A percentile compares a stretch with the other conserved stretches of the same genome.
Conservation (phyloP, 2,113 vertebrate species). For the Manacus vitellinus region DNA sequence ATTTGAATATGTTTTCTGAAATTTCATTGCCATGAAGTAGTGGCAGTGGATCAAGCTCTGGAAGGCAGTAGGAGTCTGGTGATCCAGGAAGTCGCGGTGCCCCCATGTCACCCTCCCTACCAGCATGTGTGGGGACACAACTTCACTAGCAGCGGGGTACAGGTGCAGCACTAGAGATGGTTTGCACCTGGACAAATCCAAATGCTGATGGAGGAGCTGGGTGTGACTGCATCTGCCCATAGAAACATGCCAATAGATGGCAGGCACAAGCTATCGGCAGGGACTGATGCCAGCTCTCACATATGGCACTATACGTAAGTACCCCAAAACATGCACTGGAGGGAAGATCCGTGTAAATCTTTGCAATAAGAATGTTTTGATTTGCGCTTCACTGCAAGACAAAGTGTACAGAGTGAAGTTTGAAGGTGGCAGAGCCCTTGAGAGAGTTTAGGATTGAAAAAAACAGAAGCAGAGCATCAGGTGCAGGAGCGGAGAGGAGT, state of each 20-base stretch:
- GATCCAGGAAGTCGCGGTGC: rapidly evolving
- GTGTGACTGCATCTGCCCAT: neutral
- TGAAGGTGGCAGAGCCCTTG: neutral
- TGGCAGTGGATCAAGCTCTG: neutral
- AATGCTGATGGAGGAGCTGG: neutral
- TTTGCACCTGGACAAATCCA: neutral
- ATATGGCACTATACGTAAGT: neutral
- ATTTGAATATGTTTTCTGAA: neutral
- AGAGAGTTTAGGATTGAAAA: neutral
- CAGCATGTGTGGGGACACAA: neutral
- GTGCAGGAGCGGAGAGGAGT: neutral
- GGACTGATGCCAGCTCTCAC: neutral
- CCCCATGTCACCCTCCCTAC: neutral
- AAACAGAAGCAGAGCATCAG: neutral
- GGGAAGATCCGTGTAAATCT: neutral
- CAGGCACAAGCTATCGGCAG: neutral
- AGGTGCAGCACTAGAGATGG: neutral
- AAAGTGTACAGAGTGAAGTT: neutral
- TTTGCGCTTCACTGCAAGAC: neutral
- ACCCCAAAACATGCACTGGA: neutral
- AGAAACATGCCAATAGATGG: neutral
- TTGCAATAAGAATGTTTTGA: neutral
- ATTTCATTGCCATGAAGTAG: neutral
- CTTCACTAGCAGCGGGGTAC: neutral
- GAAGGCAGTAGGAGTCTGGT: neutral